Percentiles rank a stretch among this genome's conserved stretches.
Evolutionary conservation across 1,140 invertebrate species (phyloP).

Genomic region (Lethrus apterus): DNA sequence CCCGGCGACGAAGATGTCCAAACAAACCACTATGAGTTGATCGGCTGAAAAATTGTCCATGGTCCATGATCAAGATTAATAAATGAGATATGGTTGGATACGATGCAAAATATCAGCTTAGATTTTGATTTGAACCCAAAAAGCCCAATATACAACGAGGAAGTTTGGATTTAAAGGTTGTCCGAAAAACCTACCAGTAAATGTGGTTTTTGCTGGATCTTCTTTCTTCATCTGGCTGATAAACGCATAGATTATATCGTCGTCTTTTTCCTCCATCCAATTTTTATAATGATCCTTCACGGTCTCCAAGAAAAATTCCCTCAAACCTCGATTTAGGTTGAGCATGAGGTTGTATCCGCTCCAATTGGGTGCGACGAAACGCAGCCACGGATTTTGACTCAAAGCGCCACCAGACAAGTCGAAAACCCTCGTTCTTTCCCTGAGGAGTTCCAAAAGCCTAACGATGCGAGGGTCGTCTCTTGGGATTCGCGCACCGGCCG

Average conservation of each 20-base stretch:
- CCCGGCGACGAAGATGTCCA: constrained; percentile 65
- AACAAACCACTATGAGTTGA: constrained; percentile 56
- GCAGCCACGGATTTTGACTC: constrained; percentile 60
- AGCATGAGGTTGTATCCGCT: constrained; percentile 62
- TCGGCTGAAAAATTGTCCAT: constrained; percentile 48
- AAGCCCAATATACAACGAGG: too few species aligned
- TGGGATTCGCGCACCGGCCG: constrained; percentile 50
- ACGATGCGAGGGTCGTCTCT: constrained; percentile 49
- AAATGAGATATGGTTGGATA: too few species aligned
- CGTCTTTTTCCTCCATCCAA: constrained; percentile 44
- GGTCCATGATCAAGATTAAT: too few species aligned
- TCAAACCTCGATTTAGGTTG: constrained; percentile 54
- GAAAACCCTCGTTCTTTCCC: constrained; percentile 54
- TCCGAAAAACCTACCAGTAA: constrained; percentile 57
- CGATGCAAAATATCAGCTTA: too few species aligned
- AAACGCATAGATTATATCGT: constrained; percentile 73
- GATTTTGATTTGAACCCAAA: too few species aligned
- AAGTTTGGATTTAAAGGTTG: too few species aligned
- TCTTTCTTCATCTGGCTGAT: constrained; percentile 60
- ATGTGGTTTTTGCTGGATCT: constrained; percentile 43
- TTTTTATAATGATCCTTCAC: constrained; percentile 54
- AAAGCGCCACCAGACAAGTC: constrained; percentile 63
- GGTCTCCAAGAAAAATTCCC: constrained; percentile 48
- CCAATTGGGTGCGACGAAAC: constrained; percentile 56
- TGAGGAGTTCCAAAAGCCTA: constrained; percentile 55